Evolutionary conservation across 2,888 invertebrate species (phyloP).

Genomic region (Melolontha melolontha): DNA sequence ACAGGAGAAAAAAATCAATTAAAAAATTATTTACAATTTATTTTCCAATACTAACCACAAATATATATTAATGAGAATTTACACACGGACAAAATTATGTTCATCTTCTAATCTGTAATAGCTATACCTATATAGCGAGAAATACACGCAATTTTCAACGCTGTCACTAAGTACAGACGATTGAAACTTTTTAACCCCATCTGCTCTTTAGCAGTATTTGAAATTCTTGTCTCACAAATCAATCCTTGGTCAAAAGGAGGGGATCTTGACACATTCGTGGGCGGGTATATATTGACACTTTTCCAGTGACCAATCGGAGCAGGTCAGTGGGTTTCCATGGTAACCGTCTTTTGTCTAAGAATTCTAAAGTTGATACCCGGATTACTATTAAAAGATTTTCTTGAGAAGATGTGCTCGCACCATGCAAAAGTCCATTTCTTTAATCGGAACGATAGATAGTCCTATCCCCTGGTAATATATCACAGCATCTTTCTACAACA

Average conservation of each 20-base stretch:
- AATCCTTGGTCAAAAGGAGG: constrained; percentile 48
- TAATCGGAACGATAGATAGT: constrained; percentile 1
- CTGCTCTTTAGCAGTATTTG: constrained; percentile 19
- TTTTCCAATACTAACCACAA: too few relatives aligned
- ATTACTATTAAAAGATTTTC: constrained; percentile 24
- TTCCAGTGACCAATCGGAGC: constrained; percentile 56
- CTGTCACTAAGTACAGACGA: not conserved
- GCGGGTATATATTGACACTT: constrained; percentile 57
- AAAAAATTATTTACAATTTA: too few relatives aligned
- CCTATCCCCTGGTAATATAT: too few relatives aligned
- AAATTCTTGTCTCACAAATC: constrained; percentile 45
- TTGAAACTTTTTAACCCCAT: constrained; percentile 23
- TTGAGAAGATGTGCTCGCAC: not conserved
- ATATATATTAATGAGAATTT: too few relatives aligned
- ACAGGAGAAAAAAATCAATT: too few relatives aligned
- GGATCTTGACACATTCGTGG: constrained; percentile 51
- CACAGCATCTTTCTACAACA: too few relatives aligned
- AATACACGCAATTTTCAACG: not conserved
- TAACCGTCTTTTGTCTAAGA: constrained; percentile 55
- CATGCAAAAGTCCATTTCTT: not conserved
- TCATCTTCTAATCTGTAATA: too few relatives aligned
- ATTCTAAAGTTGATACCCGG: constrained; percentile 50
- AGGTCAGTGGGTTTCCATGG: constrained; percentile 56
- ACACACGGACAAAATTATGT: too few relatives aligned
- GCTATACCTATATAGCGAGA: too few relatives aligned